Evolutionary conservation across 2,113 vertebrate genomes (phyloP), one percentile per base, ranked within the genome.

Genomic region (Orientallactaga bullata): DNA sequence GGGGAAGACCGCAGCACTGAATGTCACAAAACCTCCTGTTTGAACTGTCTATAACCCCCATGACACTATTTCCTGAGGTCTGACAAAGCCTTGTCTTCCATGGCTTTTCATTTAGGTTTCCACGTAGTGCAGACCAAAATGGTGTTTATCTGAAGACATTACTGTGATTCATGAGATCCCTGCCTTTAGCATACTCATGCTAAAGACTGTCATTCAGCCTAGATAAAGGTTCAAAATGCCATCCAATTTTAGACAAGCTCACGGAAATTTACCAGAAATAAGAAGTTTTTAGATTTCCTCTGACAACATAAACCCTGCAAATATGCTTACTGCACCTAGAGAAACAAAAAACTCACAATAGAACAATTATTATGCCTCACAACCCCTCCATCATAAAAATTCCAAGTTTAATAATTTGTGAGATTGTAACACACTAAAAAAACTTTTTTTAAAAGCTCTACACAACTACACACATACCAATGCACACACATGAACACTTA

Each of bases 111-210:
- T 85, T 42, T 65, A 89, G 58, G 88, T 81, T 23, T 92, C 35
- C n/a, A 72, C 26, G 95, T 95, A 96, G n/a, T 91, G 69, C 24
- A 72, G 16, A 94, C 92, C 63, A 96, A 94, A 97, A 94, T 6
- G 13, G 60, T 61, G 37, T 23, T 95, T 76, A 90, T 77, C 23
- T 95, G 97, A 76, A 97, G 95, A 95, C 7, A 89, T 1, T 83
- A 95, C 17, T 42, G 39, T 5, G 30, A 30, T 47, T 97, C 93
- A 95, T 39, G 87, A 90, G 63, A 30, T 26, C 20, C 88, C 58
- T 55, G 95, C 32, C 92, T 97, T 74, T 12, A 4, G 77, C 90
- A 96, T 63, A 35, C 30, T 77, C 71, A 90, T n/a, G 60, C 37
- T 68, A 93, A 92, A n/a, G 85, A 85, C 88, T 69, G 91, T 30